Percentiles rank a stretch among this genome's conserved stretches.
Evolutionary conservation across 2,797 vertebrate species (phyloP).

Genomic region (Protosalanx chinensis): DNA sequence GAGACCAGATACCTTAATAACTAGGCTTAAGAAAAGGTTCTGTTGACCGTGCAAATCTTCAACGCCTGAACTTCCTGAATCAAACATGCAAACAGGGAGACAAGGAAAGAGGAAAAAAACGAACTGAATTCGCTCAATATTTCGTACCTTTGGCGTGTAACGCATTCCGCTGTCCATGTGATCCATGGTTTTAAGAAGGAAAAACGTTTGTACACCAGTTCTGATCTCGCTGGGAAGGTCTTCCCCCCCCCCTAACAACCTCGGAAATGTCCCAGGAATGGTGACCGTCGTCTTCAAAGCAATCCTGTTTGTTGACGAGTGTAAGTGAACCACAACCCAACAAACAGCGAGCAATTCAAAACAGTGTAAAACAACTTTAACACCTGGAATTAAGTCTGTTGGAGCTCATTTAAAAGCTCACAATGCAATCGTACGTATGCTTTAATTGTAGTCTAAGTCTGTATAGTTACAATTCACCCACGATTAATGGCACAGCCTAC

Average conservation of each 20-base stretch:
- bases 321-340: background rate
- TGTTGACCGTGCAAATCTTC: no score
- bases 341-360: background rate
- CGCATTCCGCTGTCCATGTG: slow-evolving; percentile 65
- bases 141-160: slow-evolving; percentile 58
- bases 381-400: background rate
- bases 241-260: background rate
- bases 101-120: background rate
- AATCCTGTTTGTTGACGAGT: slow-evolving; percentile 12
- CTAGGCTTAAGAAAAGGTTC: no score
- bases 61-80: no score
- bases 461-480: no score
- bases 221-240: background rate
- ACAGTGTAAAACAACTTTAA: background rate
- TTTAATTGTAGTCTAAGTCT: background rate
- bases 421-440: background rate
- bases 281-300: background rate
- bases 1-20: no score
- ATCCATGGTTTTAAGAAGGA: slow-evolving; percentile 56
- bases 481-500: background rate
- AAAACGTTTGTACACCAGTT: background rate
- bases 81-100: background rate
- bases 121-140: background rate
- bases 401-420: background rate
- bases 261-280: slow-evolving; percentile 8